phyloP scores from a whole-genome alignment of 2,888 invertebrate genomes.

The Troides aeacus region DNA sequence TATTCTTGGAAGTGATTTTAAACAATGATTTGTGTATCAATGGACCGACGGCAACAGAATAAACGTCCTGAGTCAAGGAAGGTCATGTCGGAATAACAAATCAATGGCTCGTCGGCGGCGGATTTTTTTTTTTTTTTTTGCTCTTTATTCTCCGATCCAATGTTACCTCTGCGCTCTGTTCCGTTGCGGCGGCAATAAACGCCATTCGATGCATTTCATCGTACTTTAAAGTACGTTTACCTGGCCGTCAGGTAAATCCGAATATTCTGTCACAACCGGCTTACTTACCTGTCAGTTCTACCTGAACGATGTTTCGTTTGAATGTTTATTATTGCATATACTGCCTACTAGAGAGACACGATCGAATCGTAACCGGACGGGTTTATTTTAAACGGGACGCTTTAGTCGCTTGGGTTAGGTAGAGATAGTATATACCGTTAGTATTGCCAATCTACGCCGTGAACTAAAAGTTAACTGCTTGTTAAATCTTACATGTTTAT shows the following conservation, averaged over 20 bases:
- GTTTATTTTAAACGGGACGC: slow-evolving; percentile 56
- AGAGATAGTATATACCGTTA: slow-evolving; percentile 25
- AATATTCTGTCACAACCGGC: slow-evolving; percentile 32
- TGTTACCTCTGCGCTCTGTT: neutral
- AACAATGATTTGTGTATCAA: slow-evolving; percentile 38
- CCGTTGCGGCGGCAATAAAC: slow-evolving; percentile 11
- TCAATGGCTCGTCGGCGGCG: slow-evolving; percentile 43
- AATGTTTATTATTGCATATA: slow-evolving; percentile 48
- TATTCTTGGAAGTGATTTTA: slow-evolving; percentile 3
- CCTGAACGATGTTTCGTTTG: slow-evolving; percentile 42
- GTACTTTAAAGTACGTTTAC: slow-evolving; percentile 31
- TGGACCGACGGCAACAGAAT: slow-evolving; percentile 42
- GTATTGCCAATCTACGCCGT: slow-evolving; percentile 4
- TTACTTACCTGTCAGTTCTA: slow-evolving; percentile 51
- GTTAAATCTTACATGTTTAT: neutral
- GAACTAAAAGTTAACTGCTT: neutral
- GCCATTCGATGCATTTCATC: slow-evolving; percentile 7
- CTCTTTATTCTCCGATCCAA: slow-evolving; percentile 34
- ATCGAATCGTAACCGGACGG: slow-evolving; percentile 54
- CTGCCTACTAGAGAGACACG: slow-evolving; percentile 41
- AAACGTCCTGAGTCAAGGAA: slow-evolving; percentile 59
- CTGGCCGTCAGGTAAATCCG: slow-evolving; percentile 34
- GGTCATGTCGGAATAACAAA: slow-evolving; percentile 64
- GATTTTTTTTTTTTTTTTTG: slow-evolving; percentile 41
- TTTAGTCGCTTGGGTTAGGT: slow-evolving; percentile 34